Evolutionary conservation across 2,888 invertebrate genomes (phyloP).

Genomic region (Theretra japonica): DNA sequence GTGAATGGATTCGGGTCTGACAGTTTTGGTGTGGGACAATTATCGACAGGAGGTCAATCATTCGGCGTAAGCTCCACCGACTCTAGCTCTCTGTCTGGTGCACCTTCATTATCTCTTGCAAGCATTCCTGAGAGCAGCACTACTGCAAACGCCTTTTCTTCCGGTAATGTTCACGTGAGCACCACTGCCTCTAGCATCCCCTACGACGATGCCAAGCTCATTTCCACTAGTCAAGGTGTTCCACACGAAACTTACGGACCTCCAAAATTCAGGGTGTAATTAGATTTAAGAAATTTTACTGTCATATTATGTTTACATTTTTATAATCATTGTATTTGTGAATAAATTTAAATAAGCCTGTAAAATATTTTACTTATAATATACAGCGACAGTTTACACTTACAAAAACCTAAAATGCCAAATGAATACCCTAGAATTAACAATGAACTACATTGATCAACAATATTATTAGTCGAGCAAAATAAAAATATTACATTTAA

Average conservation of each 20-base stretch:
- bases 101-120: neutral
- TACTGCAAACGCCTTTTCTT: slow-evolving; percentile 1
- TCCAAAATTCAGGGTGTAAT: slow-evolving; percentile 65
- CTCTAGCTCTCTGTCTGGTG: neutral
- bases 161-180: slow-evolving; percentile 36
- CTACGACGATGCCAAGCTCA: slow-evolving; percentile 52
- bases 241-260: slow-evolving; percentile 76
- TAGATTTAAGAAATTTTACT: slow-evolving; percentile 39
- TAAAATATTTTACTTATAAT: neutral
- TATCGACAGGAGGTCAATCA: slow-evolving; percentile 34
- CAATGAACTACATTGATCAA: no score
- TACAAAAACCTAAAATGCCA: neutral
- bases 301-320: slow-evolving; percentile 36
- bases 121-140: slow-evolving; percentile 25
- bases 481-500: no score
- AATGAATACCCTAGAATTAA: neutral
- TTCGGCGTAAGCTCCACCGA: slow-evolving; percentile 25
- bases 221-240: slow-evolving; percentile 73
- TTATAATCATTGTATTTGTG: slow-evolving; percentile 28
- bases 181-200: slow-evolving; percentile 45
- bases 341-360: slow-evolving; percentile 1
- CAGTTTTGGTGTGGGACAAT: slow-evolving; percentile 26
- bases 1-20: slow-evolving; percentile 28
- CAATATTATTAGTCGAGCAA: no score
- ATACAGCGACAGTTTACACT: no score